Percentiles rank a stretch among this genome's conserved stretches.
phyloP scores from a whole-genome alignment of 1,140 invertebrate genomes.

The Mylabris phalerata region DNA sequence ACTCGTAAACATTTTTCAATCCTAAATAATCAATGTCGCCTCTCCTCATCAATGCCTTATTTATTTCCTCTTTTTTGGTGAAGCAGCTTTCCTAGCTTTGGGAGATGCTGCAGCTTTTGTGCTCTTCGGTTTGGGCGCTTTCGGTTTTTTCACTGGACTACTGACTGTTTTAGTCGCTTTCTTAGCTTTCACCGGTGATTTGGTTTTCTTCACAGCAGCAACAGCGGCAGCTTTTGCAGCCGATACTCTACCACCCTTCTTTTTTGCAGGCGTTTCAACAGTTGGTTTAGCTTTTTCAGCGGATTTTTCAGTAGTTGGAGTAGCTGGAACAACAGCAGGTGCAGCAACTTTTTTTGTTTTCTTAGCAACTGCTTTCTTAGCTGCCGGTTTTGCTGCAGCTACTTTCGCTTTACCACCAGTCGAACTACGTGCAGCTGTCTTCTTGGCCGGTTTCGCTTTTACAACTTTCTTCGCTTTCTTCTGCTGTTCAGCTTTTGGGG shows the following conservation, averaged over 20 bases:
- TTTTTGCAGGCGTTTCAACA: not conserved
- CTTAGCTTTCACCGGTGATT: slow-evolving; percentile 25
- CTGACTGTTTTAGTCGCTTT: slow-evolving; percentile 17
- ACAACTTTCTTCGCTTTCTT: too few species aligned
- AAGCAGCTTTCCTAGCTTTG: slow-evolving; percentile 17
- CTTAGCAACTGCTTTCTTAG: slow-evolving; percentile 5
- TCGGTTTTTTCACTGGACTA: slow-evolving; percentile 24
- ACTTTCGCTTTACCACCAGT: too few species aligned
- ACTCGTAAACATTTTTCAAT: too few species aligned
- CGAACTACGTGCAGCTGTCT: too few species aligned
- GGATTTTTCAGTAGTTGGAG: slow-evolving; percentile 1
- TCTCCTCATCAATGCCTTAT: not conserved
- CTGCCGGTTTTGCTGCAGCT: too few species aligned
- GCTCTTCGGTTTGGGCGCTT: slow-evolving; percentile 22
- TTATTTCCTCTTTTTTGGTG: slow-evolving; percentile 21
- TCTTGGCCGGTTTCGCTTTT: too few species aligned
- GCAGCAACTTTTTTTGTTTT: slow-evolving; percentile 5
- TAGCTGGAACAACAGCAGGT: slow-evolving; percentile 10
- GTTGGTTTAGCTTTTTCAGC: not conserved
- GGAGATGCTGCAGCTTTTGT: slow-evolving; percentile 9
- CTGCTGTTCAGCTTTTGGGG: too few species aligned
- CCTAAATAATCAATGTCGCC: too few species aligned
- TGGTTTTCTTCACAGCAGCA: slow-evolving; percentile 9
- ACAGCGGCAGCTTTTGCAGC: not conserved
- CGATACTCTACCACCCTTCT: not conserved